Evolutionary conservation across 2,888 invertebrate species (phyloP).

Genomic region (Erebia ligea): DNA sequence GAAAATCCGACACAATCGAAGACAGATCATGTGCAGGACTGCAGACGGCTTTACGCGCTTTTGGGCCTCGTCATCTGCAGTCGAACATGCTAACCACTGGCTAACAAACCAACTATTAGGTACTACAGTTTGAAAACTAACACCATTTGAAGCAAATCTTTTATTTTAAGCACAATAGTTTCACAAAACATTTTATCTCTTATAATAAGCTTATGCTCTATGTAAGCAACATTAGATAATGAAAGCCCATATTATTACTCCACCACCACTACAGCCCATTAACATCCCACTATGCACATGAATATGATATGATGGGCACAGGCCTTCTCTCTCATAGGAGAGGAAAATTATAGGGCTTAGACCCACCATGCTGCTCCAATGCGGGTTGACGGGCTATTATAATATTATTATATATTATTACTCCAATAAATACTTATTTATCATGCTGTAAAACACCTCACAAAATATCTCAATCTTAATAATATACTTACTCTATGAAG

Average conservation of each 20-base stretch:
- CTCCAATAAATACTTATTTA: slow-evolving; percentile 17
- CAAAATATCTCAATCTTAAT: slow-evolving; percentile 60
- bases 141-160: slow-evolving; percentile 53
- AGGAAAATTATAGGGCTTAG: no score
- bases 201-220: slow-evolving; percentile 36
- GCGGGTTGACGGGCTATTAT: no score
- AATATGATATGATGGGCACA: no score
- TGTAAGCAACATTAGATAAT: slow-evolving; percentile 40
- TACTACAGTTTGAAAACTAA: slow-evolving; percentile 9
- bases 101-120: no score
- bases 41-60: no score
- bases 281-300: no score
- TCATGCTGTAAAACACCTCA: slow-evolving; percentile 58
- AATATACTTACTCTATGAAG: slow-evolving; percentile 15
- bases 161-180: slow-evolving; percentile 58
- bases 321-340: no score
- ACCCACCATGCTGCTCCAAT: no score
- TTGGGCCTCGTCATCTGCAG: no score
- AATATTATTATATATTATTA: slow-evolving; percentile 18
- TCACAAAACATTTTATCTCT: slow-evolving; percentile 56
- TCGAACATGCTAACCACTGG: no score
- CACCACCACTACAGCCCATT: background rate
- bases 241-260: slow-evolving; percentile 39
- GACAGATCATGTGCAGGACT: no score
- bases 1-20: no score